Evolutionary conservation across 2,113 vertebrate species (phyloP), one percentile per base, ranked within the genome.

Genomic region (Pomatorhinus ruficollis): DNA sequence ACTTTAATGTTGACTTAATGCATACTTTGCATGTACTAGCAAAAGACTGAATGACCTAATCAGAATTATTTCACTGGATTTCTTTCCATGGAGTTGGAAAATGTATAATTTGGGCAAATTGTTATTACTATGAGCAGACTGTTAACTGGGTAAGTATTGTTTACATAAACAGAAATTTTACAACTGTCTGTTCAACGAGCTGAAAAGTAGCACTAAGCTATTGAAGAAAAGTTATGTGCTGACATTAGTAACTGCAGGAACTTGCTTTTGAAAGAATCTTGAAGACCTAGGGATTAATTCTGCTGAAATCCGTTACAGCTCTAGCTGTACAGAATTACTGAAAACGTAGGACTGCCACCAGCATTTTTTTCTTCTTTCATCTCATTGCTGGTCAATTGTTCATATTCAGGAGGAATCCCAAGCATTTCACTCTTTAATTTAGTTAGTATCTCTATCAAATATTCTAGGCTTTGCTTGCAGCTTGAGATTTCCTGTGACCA

Each of bases 131-230:
- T 60, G 39, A 75, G 40, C n/a, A 96, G 77, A 21, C 84, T 94
- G 69, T 94, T 90, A 94, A 76, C 59, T 88, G 45, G 35, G 53
- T 63, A 93, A 93, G 49, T 68, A 90, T 52, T 96, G 45, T 95
- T 94, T 90, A 78, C 80, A 69, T 87, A 92, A 85, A 89, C 71
- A 93, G 71, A 93, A 94, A 77, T 92, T 90, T 60, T 76, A 35
- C 52, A 94, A 84, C 76, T 86, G 13, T 56, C 81, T 94, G 37
- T 78, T 91, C 64, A 95, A 27, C 5, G n/a, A 95, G 82, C 60
- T 96, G 72, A 91, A 95, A 95, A 95, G 37, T 39, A 93, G 14
- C 25, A 75, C 28, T 82, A 49, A 47, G 52, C 21, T 87, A 18
- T 37, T 87, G 49, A 87, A 82, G 40, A 83, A 79, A 92, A 77